phyloP scores from a whole-genome alignment of 2,113 vertebrate genomes.

The Corythornis madagascariensis region DNA sequence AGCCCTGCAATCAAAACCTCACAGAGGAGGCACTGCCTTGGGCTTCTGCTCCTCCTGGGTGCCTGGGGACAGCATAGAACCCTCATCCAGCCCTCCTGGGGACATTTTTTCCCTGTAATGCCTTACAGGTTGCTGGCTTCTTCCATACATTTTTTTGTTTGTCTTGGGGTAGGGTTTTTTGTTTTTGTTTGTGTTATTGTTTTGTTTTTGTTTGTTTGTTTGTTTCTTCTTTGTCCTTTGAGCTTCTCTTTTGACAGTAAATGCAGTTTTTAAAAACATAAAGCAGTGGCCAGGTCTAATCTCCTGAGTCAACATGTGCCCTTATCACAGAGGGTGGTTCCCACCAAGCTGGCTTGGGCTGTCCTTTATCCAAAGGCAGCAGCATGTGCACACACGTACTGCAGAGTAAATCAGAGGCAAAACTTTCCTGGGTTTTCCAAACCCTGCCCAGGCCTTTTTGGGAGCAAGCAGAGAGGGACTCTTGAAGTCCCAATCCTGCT shows the following conservation, averaged over 20 bases:
- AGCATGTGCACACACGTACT: accelerated
- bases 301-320: neutral
- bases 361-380: neutral
- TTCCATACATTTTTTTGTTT: neutral
- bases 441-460: neutral
- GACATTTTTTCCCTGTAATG: neutral
- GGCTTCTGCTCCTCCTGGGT: neutral
- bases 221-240: neutral
- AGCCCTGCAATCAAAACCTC: neutral
- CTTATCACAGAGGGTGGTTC: neutral
- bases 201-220: neutral
- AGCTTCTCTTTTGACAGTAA: neutral
- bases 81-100: neutral
- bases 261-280: neutral
- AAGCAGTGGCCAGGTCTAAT: neutral
- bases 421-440: neutral
- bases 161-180: neutral
- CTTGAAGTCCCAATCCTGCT: neutral
- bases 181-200: neutral
- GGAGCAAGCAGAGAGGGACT: neutral
- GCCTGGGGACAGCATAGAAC: neutral
- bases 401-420: neutral
- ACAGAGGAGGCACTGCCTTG: neutral
- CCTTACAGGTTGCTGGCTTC: neutral
- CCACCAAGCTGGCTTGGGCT: neutral